Evolutionary conservation across 2,797 vertebrate species (phyloP).

Genomic region (Coregonus ussuriensis): DNA sequence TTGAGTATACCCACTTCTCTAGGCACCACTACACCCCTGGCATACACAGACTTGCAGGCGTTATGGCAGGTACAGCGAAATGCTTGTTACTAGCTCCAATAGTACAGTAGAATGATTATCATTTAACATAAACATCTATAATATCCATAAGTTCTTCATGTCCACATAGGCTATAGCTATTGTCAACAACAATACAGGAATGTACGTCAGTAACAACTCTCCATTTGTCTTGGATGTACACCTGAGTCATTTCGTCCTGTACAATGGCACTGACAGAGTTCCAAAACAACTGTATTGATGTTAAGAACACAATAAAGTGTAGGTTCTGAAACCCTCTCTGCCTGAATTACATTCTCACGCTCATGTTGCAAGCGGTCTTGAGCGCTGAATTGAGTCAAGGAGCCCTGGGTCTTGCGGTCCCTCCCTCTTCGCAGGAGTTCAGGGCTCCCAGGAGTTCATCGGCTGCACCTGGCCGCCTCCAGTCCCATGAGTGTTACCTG

Average conservation of each 20-base stretch:
- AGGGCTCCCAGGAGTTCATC: slow-evolving; percentile 69
- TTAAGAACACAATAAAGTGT: slow-evolving; percentile 56
- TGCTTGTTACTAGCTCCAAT: no score
- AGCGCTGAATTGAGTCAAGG: slow-evolving; percentile 74
- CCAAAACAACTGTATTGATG: slow-evolving; percentile 71
- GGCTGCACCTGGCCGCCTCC: slow-evolving; percentile 81
- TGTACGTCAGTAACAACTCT: slow-evolving; percentile 43
- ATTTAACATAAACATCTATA: background rate
- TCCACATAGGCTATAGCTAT: background rate
- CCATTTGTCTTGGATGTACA: slow-evolving; percentile 59
- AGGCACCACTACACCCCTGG: no score
- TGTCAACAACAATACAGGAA: slow-evolving; percentile 4
- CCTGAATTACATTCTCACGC: slow-evolving; percentile 93
- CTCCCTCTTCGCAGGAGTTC: slow-evolving; percentile 50
- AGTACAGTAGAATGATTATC: background rate
- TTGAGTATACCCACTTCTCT: no score
- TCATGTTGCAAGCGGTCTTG: slow-evolving; percentile 83
- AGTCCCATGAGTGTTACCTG: slow-evolving; percentile 77
- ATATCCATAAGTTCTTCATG: background rate
- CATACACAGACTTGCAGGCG: no score
- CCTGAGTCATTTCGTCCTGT: slow-evolving; percentile 55
- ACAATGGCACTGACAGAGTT: slow-evolving; percentile 57
- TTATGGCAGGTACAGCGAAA: no score
- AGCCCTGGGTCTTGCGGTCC: slow-evolving; percentile 60
- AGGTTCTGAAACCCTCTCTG: slow-evolving; percentile 71